phyloP scores from a whole-genome alignment of 2,888 invertebrate genomes.

The Bombylius discolor region DNA sequence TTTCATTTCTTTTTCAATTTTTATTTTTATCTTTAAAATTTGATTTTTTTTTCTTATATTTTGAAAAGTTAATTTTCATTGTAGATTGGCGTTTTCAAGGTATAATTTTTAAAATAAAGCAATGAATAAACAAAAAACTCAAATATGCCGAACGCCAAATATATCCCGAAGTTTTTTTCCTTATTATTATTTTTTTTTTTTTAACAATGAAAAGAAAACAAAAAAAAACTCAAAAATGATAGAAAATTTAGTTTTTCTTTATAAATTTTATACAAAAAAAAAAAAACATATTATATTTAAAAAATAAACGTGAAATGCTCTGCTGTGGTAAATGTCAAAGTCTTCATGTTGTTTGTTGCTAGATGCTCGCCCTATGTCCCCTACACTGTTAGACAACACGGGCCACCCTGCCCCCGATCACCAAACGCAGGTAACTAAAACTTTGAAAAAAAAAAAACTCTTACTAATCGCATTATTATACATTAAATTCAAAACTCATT shows the following conservation, averaged over 20 bases:
- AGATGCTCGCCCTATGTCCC: constrained; percentile 85
- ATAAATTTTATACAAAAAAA: too few species aligned
- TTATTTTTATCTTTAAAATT: too few species aligned
- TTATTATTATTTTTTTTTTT: too few species aligned
- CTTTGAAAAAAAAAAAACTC: constrained; percentile 4
- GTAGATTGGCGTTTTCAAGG: constrained; percentile 6
- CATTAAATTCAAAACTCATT: neutral
- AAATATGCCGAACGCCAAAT: too few species aligned
- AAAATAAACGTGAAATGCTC: constrained; percentile 21
- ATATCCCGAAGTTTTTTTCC: too few species aligned
- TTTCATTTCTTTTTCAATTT: too few species aligned
- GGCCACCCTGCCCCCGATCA: constrained; percentile 62
- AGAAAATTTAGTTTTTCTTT: too few species aligned
- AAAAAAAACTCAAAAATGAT: too few species aligned
- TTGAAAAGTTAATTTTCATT: neutral
- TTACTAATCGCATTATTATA: constrained; percentile 3
- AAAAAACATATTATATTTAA: too few species aligned
- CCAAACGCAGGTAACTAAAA: constrained; percentile 52
- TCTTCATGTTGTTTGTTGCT: constrained; percentile 78
- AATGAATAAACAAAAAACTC: constrained; percentile 9
- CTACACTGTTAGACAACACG: constrained; percentile 79
- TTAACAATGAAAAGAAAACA: too few species aligned
- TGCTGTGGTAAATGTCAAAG: constrained; percentile 40
- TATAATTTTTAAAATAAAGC: neutral
- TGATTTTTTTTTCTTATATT: too few species aligned